Conservation (phyloP, 1,140 invertebrate genomes). For the Nilaparvata lugens region DNA sequence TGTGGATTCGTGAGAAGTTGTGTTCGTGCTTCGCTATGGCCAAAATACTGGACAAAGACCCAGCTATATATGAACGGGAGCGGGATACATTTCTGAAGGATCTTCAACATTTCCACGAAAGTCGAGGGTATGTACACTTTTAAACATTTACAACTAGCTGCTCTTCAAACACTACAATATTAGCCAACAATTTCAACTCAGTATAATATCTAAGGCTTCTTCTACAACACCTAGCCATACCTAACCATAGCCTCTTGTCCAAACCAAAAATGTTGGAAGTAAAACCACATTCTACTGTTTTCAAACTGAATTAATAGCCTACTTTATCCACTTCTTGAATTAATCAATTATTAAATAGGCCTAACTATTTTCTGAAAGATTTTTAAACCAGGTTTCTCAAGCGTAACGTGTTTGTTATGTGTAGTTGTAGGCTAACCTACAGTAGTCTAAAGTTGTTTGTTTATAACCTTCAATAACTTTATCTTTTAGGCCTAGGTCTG, state of each 20-base stretch:
- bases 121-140: conserved; percentile 58
- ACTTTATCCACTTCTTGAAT: too few relatives aligned
- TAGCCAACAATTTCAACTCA: too few relatives aligned
- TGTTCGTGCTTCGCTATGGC: conserved; percentile 42
- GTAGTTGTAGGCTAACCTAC: not conserved
- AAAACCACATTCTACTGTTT: too few relatives aligned
- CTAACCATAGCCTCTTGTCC: too few relatives aligned
- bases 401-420: not conserved
- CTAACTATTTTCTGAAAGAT: too few relatives aligned
- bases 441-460: not conserved
- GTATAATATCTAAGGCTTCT: too few relatives aligned
- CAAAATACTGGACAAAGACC: conserved; percentile 60
- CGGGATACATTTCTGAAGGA: conserved; percentile 64
- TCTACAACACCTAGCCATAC: too few relatives aligned
- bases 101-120: conserved; percentile 72
- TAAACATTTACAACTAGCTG: not conserved
- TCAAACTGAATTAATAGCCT: too few relatives aligned
- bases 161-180: too few relatives aligned
- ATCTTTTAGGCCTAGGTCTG: not conserved
- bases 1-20: conserved; percentile 17
- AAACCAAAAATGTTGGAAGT: too few relatives aligned
- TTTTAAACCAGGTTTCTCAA: too few relatives aligned
- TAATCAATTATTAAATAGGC: too few relatives aligned
- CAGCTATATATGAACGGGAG: conserved; percentile 57
- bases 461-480: not conserved